phyloP scores from a whole-genome alignment of 2,888 invertebrate genomes.

The Eupithecia centaureata region DNA sequence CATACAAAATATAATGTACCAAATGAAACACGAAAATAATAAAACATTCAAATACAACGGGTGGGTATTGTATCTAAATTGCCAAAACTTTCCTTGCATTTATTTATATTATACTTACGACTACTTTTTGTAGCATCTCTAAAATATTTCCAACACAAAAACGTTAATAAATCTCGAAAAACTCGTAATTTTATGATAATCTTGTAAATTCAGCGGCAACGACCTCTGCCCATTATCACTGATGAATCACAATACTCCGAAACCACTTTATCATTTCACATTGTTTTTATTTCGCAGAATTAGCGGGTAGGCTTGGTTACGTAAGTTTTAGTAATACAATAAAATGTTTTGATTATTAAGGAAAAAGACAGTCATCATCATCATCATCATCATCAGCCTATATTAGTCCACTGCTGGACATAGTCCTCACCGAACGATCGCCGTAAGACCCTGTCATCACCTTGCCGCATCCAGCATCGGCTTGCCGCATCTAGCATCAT shows the following conservation, averaged over 20 bases:
- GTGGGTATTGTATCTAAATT: no score
- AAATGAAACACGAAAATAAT: no score
- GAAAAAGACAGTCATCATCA: no score
- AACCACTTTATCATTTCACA: conserved; percentile 42
- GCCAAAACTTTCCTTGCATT: not conserved
- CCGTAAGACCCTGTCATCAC: no score
- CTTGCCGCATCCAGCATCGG: no score
- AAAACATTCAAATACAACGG: no score
- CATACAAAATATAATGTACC: no score
- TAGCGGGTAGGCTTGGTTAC: conserved; percentile 19
- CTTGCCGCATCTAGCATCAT: no score
- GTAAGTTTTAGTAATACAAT: not conserved
- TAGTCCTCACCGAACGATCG: no score
- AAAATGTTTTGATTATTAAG: no score
- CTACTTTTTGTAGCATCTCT: not conserved
- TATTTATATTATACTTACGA: not conserved
- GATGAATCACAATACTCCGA: conserved; percentile 51
- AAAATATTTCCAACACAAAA: conserved; percentile 13
- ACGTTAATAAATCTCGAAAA: conserved; percentile 20
- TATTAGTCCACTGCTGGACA: no score
- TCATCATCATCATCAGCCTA: not conserved
- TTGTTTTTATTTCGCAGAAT: conserved; percentile 51
- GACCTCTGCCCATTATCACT: conserved; percentile 41
- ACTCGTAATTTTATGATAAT: conserved; percentile 25
- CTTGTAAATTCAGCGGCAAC: conserved; percentile 25